Conservation (phyloP, 1,140 invertebrate species). For the Pseudachorutes palmiensis region DNA sequence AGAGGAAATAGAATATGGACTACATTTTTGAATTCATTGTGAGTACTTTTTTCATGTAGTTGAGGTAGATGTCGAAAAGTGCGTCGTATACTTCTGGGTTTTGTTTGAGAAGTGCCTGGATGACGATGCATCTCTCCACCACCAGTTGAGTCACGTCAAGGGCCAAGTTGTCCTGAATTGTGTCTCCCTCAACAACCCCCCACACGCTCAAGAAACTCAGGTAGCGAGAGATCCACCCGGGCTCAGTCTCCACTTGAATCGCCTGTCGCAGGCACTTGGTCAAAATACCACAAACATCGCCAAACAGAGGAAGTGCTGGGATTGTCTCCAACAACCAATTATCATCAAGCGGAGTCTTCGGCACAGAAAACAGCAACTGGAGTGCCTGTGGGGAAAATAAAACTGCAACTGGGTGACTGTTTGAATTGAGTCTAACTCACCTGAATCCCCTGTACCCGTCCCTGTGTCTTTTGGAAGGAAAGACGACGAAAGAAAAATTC, state of each 20-base stretch:
- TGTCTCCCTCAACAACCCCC: constrained; percentile 20
- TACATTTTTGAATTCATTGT: constrained; percentile 39
- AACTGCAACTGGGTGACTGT: constrained; percentile 14
- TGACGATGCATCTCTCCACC: constrained; percentile 83
- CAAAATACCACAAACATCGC: constrained; percentile 55
- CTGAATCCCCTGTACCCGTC: constrained; percentile 66
- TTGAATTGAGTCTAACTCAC: constrained; percentile 38
- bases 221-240: constrained; percentile 47
- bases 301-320: constrained; percentile 63
- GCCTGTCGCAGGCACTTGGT: constrained; percentile 66
- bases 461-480: constrained; percentile 67
- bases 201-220: constrained; percentile 47
- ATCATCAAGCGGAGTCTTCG: constrained; percentile 38
- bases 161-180: constrained; percentile 25
- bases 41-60: constrained; percentile 61
- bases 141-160: constrained; percentile 79
- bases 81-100: constrained; percentile 43
- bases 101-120: constrained; percentile 65
- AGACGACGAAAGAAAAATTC: constrained; percentile 82
- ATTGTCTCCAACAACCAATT: constrained; percentile 71
- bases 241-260: constrained; percentile 68
- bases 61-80: constrained; percentile 66
- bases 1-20: background rate
- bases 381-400: constrained; percentile 56
- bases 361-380: constrained; percentile 53